These are phyloP conservation scores for Aplocera efformata DNA, from an alignment of 2,888 invertebrate genomes.

Conservation along the genomic window DNA sequence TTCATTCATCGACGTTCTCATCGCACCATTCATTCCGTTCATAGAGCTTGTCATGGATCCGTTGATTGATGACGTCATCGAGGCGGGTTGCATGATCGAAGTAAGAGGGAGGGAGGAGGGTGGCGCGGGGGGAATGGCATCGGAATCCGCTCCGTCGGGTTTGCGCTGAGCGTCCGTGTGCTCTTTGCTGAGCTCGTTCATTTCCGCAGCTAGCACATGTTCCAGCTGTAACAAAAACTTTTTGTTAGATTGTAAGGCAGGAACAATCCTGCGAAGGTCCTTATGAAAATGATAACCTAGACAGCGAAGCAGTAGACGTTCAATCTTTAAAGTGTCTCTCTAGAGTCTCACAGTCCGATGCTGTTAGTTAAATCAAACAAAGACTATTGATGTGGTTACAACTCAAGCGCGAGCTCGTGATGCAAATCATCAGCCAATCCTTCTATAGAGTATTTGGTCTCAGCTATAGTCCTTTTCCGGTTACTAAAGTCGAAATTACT, in stretches of 20 bases:
- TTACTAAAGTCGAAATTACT: too few relatives aligned
- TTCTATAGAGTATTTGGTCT: slow-evolving; percentile 92
- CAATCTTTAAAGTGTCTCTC: too few relatives aligned
- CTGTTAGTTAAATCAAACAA: too few relatives aligned
- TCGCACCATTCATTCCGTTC: slow-evolving; percentile 31
- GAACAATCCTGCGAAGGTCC: too few relatives aligned
- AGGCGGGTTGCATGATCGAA: slow-evolving; percentile 34
- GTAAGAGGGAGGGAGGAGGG: slow-evolving; percentile 57
- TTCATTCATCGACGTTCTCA: slow-evolving; percentile 40
- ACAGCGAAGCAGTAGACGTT: too few relatives aligned
- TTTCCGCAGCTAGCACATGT: slow-evolving; percentile 67
- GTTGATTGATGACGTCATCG: slow-evolving; percentile 44
- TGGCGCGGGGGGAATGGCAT: slow-evolving; percentile 62
- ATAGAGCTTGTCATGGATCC: slow-evolving; percentile 26
- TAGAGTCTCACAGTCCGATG: too few relatives aligned
- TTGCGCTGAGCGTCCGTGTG: slow-evolving; percentile 65
- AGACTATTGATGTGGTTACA: too few relatives aligned
- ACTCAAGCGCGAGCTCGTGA: slow-evolving; percentile 80
- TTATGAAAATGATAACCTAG: too few relatives aligned
- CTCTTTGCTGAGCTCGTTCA: slow-evolving; percentile 62
- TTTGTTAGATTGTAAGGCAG: neutral
- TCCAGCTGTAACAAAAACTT: slow-evolving; percentile 50
- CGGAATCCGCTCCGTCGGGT: slow-evolving; percentile 72
- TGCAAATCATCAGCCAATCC: slow-evolving; percentile 89
- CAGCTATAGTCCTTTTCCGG: slow-evolving; percentile 86